Percentiles rank a stretch among this genome's conserved stretches.
These are phyloP conservation scores for Polyommatus icarus DNA, from an alignment of 2,888 invertebrate genomes.

Conservation along the genomic window DNA sequence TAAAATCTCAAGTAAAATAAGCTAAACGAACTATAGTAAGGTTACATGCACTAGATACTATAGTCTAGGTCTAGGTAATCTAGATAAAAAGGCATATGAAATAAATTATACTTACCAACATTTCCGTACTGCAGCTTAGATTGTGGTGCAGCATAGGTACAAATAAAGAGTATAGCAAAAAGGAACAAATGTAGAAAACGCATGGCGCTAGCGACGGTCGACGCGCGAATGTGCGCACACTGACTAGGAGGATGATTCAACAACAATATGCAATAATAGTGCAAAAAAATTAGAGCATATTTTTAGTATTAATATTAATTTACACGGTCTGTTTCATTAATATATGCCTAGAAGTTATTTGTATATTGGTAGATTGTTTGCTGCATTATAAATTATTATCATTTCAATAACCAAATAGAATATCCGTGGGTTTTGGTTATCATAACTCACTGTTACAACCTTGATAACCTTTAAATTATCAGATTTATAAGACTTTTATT, in stretches of 20 bases:
- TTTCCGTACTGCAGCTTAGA: conserved; percentile 56
- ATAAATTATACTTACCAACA: conserved; percentile 50
- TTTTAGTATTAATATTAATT: background rate
- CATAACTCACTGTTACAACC: background rate
- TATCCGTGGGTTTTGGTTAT: background rate
- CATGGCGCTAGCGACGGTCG: conserved; percentile 46
- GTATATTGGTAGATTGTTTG: background rate
- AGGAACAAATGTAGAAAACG: conserved; percentile 51
- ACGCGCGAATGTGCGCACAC: conserved; percentile 23
- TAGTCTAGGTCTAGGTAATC: background rate
- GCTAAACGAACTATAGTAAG: too few relatives aligned
- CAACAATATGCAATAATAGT: background rate
- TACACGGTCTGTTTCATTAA: background rate
- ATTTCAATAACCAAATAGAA: background rate
- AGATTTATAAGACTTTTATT: background rate
- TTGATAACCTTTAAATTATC: background rate
- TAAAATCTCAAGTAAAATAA: too few relatives aligned
- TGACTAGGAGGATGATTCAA: conserved; percentile 22
- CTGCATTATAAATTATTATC: background rate
- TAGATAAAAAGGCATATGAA: conserved; percentile 31
- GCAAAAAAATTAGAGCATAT: background rate
- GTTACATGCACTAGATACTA: too few relatives aligned
- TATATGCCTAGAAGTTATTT: background rate
- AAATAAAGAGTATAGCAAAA: conserved; percentile 43
- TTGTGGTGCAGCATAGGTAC: conserved; percentile 50